A percentile compares a stretch with the other conserved stretches of the same genome.
Evolutionary conservation across 23 tunicate genomes (phyloP).

Genomic region (Ciona savignyi): DNA sequence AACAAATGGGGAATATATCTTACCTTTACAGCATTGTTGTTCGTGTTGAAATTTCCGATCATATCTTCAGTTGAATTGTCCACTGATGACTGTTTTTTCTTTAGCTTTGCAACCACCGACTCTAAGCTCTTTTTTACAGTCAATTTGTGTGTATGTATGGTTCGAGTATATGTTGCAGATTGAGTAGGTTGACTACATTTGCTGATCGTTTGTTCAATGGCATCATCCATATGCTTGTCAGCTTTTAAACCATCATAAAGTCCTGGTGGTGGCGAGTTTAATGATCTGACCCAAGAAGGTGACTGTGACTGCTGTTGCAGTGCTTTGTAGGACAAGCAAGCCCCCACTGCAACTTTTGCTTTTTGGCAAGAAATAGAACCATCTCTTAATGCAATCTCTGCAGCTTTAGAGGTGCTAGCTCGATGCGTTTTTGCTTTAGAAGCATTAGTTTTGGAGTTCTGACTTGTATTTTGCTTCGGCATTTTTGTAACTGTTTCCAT

Average conservation of each 20-base stretch:
- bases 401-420: background rate
- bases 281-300: background rate
- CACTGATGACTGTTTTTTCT: slow-evolving; percentile 35
- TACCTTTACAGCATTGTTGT: slow-evolving; percentile 12
- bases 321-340: slow-evolving; percentile 17
- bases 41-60: background rate
- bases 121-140: slow-evolving; percentile 60
- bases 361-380: background rate
- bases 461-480: background rate
- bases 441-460: background rate
- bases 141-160: background rate
- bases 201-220: slow-evolving; percentile 19
- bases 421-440: background rate
- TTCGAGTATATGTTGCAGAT: background rate
- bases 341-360: slow-evolving; percentile 2
- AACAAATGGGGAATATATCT: too few relatives aligned
- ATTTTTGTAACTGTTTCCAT: background rate
- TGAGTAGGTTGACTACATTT: background rate
- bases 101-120: slow-evolving; percentile 71
- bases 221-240: slow-evolving; percentile 31
- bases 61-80: background rate
- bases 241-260: slow-evolving; percentile 15
- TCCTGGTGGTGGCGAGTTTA: slow-evolving; percentile 7
- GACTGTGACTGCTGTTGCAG: slow-evolving; percentile 3
- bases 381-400: background rate